These are phyloP conservation scores for Hybos culiciformis DNA, from an alignment of 2,888 invertebrate genomes.

Conservation along the genomic window DNA sequence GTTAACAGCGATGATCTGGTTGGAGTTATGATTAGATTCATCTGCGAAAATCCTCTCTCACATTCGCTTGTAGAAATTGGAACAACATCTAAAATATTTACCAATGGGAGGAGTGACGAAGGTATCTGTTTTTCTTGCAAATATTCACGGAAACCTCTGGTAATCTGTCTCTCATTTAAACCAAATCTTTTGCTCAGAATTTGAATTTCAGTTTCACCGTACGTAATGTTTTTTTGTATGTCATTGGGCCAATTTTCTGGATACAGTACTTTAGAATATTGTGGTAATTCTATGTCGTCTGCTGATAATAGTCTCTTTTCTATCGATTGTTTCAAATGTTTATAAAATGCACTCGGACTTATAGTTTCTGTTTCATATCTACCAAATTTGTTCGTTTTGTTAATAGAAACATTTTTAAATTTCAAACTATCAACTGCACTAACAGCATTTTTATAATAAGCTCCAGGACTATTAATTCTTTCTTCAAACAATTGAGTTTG, in stretches of 20 bases:
- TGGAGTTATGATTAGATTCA: not conserved
- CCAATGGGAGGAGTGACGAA: constrained; percentile 1
- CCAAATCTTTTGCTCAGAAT: not conserved
- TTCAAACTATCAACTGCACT: constrained; percentile 1
- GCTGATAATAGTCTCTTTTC: constrained; percentile 1
- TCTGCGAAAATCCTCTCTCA: constrained; percentile 1
- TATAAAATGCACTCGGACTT: constrained; percentile 1
- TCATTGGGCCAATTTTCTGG: constrained; percentile 2
- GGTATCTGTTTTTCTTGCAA: not conserved
- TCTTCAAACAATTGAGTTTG: not conserved
- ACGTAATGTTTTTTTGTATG: constrained; percentile 1
- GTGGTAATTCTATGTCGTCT: not conserved
- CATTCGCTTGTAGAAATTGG: constrained; percentile 2
- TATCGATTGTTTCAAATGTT: not conserved
- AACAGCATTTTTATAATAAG: constrained; percentile 1
- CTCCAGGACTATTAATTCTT: not conserved
- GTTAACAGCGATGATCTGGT: constrained; percentile 1
- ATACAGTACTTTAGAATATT: constrained; percentile 1
- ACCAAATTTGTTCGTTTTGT: constrained; percentile 2
- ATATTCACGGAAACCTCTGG: constrained; percentile 1
- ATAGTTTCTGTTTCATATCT: constrained; percentile 1
- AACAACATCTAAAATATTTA: constrained; percentile 1
- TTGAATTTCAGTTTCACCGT: constrained; percentile 2
- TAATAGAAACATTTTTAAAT: constrained; percentile 2
- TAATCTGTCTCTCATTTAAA: constrained; percentile 1